phyloP scores from a whole-genome alignment of 1,140 invertebrate species.

The Heliconius himera region DNA sequence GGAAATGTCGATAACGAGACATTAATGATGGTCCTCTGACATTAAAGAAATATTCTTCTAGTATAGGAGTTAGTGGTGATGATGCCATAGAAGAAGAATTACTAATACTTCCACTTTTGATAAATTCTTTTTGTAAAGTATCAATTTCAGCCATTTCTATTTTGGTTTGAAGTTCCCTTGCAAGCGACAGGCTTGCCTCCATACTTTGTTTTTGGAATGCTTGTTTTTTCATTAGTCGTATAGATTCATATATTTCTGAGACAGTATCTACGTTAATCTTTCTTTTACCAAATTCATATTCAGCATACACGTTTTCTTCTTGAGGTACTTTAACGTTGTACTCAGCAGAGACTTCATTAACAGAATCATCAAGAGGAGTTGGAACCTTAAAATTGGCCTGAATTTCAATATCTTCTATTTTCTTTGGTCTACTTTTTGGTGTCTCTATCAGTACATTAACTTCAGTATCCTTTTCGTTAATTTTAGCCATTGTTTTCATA shows the following conservation, averaged over 20 bases:
- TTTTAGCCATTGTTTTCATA: neutral
- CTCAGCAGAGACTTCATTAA: constrained; percentile 51
- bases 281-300: constrained; percentile 36
- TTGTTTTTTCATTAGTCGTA: constrained; percentile 32
- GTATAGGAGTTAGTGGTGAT: constrained; percentile 36
- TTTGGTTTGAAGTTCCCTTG: constrained; percentile 2
- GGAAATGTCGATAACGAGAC: neutral
- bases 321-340: constrained; percentile 24
- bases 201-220: neutral
- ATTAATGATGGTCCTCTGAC: constrained; percentile 15
- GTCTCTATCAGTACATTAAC: constrained; percentile 22
- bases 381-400: neutral
- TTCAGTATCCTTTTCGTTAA: constrained; percentile 4
- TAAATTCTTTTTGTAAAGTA: constrained; percentile 31
- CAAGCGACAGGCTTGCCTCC: constrained; percentile 14
- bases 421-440: neutral
- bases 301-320: constrained; percentile 46
- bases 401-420: constrained; percentile 32
- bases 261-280: constrained; percentile 31
- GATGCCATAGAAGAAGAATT: constrained; percentile 46
- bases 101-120: constrained; percentile 31
- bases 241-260: constrained; percentile 39
- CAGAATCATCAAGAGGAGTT: constrained; percentile 1
- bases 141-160: constrained; percentile 15
- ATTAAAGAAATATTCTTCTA: constrained; percentile 42